Base-by-base conservation (phyloP, 2,113 vertebrate species). In the Tringa solitaria region DNA sequence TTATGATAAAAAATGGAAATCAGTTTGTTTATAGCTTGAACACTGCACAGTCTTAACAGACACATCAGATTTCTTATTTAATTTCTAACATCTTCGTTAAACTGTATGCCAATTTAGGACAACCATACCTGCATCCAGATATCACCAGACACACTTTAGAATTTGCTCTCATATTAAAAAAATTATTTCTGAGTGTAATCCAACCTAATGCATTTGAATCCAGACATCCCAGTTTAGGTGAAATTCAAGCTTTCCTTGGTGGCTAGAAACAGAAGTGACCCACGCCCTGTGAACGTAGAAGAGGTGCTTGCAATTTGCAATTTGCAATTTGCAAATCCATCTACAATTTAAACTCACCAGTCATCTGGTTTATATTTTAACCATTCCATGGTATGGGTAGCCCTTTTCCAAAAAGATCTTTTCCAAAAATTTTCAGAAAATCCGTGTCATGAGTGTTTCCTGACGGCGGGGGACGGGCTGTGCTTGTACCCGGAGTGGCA, bases 131-230 rank as follows among this genome's bases (percentile, higher is more conserved):
- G 43, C 61, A n/a, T 48, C 51, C 90, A 89, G 41, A 56, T 53
- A 78, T 73, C 30, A 57, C 35, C 83, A 93, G 91, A 18, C 63
- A 28, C 0, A 2, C n/a, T 33, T 22, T 12, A 50, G 59, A 89
- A 70, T 67, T 88, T 67, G 17, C 60, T 88, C 48, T 80, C 10
- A 6, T 37, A 12, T 28, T 64, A 75, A 32, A 46, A 46, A 74
- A 83, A 77, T 92, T 59, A 80, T 89, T 95, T 32, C 83, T 84
- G 76, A 93, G 45, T 60, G 64, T 86, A 56, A 88, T 87, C 85
- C 90, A 73, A 2, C 67, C 67, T 46, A 50, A 84, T 35, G 50
- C 59, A 41, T 32, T 39, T 59, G 74, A 90, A 74, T 54, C 57
- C 80, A 92, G 80, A 74, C 88, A 57, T 37, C 45, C 67, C 61